phyloP scores from a whole-genome alignment of 2,888 invertebrate species.

The Dilophus febrilis region DNA sequence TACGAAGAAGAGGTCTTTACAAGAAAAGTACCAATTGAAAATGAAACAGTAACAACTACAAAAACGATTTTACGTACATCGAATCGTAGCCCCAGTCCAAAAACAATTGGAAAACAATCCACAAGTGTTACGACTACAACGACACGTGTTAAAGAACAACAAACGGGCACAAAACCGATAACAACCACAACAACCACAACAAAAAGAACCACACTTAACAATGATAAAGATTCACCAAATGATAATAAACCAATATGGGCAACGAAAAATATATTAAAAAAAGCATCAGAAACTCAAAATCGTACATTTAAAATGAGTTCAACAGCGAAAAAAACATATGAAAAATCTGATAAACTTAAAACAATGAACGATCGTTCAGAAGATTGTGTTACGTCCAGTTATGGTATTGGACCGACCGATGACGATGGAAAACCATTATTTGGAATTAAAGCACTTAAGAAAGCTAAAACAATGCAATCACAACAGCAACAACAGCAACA shows the following conservation, averaged over 20 bases:
- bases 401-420: conserved; percentile 68
- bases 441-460: conserved; percentile 55
- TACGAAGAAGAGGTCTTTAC: background rate
- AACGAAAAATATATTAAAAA: conserved; percentile 40
- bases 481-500: too few species aligned
- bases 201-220: conserved; percentile 25
- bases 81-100: conserved; percentile 20
- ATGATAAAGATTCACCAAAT: conserved; percentile 11
- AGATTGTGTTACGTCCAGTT: conserved; percentile 61
- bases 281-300: conserved; percentile 30
- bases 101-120: conserved; percentile 23
- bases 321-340: conserved; percentile 25
- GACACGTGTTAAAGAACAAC: conserved; percentile 7
- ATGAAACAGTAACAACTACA: conserved; percentile 27
- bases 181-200: conserved; percentile 24
- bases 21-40: conserved; percentile 16
- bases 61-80: conserved; percentile 15
- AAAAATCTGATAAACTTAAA: background rate
- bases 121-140: conserved; percentile 16
- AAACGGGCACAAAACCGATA: conserved; percentile 14
- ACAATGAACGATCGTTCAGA: conserved; percentile 8
- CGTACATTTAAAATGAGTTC: conserved; percentile 28
- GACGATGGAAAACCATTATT: conserved; percentile 64
- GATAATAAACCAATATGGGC: conserved; percentile 46
- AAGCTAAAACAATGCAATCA: too few species aligned